Evolutionary conservation across 2,113 vertebrate genomes (phyloP).

Genomic region (Eolophus roseicapilla): DNA sequence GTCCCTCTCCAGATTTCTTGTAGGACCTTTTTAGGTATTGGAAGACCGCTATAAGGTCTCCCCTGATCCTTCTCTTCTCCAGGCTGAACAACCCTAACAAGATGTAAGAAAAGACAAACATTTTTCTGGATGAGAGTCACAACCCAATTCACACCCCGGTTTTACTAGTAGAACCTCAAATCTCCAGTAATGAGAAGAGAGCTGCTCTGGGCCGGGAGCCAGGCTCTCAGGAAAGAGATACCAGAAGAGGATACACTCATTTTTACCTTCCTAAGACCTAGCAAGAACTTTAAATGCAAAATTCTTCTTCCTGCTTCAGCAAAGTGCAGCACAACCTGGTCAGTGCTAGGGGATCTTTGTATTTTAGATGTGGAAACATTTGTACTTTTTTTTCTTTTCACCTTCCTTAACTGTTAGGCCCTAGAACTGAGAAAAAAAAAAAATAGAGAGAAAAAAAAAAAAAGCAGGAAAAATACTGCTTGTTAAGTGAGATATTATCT

Average conservation of each 20-base stretch:
- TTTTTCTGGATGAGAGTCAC: background rate
- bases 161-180: background rate
- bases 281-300: background rate
- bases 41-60: background rate
- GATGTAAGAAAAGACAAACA: background rate
- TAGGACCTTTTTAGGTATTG: background rate
- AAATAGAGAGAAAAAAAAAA: background rate
- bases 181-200: background rate
- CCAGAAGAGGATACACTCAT: background rate
- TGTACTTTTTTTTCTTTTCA: background rate
- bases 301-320: background rate
- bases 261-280: background rate
- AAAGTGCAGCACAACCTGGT: background rate
- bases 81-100: background rate
- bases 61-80: background rate
- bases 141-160: background rate
- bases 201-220: background rate
- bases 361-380: conserved; percentile 24
- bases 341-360: background rate
- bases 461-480: conserved; percentile 53
- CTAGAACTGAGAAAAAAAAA: background rate
- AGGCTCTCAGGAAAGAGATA: background rate
- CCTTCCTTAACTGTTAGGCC: conserved; percentile 16
- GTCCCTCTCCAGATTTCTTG: background rate
- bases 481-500: conserved; percentile 69